phyloP scores from a whole-genome alignment of 2,888 invertebrate species.

The Epicampocera succincta region DNA sequence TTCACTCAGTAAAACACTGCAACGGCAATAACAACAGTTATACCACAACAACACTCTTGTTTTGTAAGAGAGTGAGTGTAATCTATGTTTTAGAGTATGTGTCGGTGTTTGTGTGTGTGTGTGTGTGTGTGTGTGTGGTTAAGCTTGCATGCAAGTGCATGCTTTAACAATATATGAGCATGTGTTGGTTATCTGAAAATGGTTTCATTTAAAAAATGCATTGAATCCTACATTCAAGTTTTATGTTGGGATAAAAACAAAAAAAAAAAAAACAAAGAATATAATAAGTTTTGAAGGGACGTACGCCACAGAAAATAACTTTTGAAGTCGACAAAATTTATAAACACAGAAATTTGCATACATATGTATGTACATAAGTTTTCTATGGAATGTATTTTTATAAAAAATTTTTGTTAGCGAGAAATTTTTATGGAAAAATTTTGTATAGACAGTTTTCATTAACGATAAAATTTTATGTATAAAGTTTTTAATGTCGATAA shows the following conservation, averaged over 20 bases:
- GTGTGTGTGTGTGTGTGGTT: slow-evolving; percentile 6
- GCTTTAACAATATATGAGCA: not conserved
- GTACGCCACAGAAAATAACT: not conserved
- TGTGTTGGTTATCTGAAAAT: slow-evolving; percentile 52
- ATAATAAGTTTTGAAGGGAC: not conserved
- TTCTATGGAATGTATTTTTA: no score
- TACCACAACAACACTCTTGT: slow-evolving; percentile 19
- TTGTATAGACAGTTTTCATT: no score
- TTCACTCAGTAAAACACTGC: slow-evolving; percentile 31
- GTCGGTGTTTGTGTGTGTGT: not conserved
- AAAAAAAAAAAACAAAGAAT: no score
- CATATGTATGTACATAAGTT: not conserved
- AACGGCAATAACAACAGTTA: not conserved
- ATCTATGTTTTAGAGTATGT: not conserved
- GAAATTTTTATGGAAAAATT: no score
- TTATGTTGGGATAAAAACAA: not conserved
- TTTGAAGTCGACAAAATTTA: not conserved
- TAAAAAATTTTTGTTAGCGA: no score
- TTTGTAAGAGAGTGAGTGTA: slow-evolving; percentile 3
- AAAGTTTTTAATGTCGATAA: no score
- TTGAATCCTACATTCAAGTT: slow-evolving; percentile 14
- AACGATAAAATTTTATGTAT: no score
- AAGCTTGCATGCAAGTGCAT: not conserved
- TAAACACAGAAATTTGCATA: no score
- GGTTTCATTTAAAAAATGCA: slow-evolving; percentile 42